Conservation (phyloP, 2,113 vertebrate genomes). For the Pituophis catenifer region DNA sequence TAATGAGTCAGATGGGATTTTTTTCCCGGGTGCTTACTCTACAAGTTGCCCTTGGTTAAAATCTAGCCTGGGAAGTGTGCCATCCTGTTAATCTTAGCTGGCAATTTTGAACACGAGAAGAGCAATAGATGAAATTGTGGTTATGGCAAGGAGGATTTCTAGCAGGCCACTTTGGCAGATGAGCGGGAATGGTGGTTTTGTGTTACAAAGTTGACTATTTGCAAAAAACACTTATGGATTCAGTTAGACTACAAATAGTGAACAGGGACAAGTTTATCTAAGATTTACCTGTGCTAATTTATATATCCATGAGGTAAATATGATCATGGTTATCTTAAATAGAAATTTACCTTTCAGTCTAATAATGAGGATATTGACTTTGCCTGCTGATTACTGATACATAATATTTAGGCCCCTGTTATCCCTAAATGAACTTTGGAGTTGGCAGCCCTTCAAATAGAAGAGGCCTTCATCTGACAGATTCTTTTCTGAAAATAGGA, state of each 20-base stretch:
- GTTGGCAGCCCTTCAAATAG: background rate
- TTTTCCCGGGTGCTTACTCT: background rate
- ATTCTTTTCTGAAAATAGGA: background rate
- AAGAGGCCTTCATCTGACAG: background rate
- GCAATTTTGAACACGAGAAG: background rate
- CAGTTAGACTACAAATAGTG: background rate
- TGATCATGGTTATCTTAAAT: background rate
- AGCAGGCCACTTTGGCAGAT: background rate
- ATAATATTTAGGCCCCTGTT: background rate
- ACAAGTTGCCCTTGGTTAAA: background rate
- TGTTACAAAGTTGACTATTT: background rate
- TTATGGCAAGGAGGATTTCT: background rate
- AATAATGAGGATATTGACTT: background rate
- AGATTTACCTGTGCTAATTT: background rate
- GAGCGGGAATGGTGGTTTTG: background rate
- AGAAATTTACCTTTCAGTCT: background rate
- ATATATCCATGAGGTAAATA: background rate
- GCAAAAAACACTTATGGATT: background rate
- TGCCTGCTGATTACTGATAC: background rate
- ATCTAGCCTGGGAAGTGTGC: background rate
- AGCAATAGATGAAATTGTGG: background rate
- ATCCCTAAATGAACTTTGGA: background rate
- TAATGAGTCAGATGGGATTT: background rate
- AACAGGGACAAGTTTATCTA: background rate
- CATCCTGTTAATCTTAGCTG: background rate